Evolutionary conservation across 1,140 invertebrate species (phyloP).

Genomic region (Cephus cinctus): DNA sequence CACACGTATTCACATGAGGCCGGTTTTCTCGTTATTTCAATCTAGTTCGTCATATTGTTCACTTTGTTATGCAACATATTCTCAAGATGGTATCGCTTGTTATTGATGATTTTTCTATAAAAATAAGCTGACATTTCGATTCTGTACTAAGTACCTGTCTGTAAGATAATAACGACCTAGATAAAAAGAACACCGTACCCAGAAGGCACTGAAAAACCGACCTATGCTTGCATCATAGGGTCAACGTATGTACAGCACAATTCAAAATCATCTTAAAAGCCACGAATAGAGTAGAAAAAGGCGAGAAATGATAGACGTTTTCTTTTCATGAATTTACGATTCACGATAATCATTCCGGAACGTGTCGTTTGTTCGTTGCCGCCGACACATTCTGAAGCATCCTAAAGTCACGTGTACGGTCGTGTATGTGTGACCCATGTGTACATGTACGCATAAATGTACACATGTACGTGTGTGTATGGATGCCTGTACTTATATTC

Average conservation of each 20-base stretch:
- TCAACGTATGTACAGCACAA: slow-evolving; percentile 28
- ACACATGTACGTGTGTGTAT: slow-evolving; percentile 22
- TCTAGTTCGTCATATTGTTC: background rate
- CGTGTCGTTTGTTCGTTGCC: too few species aligned
- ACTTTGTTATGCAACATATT: background rate
- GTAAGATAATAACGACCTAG: slow-evolving; percentile 16
- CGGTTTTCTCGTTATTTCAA: background rate
- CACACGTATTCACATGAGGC: background rate
- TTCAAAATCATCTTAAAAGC: slow-evolving; percentile 37
- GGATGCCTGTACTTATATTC: too few species aligned
- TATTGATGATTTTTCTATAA: slow-evolving; percentile 29
- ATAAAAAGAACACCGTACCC: too few species aligned
- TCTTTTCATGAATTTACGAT: slow-evolving; percentile 11
- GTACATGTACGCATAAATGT: slow-evolving; percentile 13
- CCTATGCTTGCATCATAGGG: slow-evolving; percentile 27
- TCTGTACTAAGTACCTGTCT: slow-evolving; percentile 10
- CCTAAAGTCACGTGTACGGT: slow-evolving; percentile 18
- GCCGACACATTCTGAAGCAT: too few species aligned
- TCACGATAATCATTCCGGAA: too few species aligned
- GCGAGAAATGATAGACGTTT: slow-evolving; percentile 30
- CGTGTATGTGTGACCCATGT: slow-evolving; percentile 20
- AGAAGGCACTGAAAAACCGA: slow-evolving; percentile 24
- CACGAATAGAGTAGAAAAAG: slow-evolving; percentile 43
- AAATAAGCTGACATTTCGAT: slow-evolving; percentile 22
- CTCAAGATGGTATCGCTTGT: slow-evolving; percentile 16